Conservation (phyloP, 2,888 invertebrate genomes). For the Mesorhabditis sp. region DNA sequence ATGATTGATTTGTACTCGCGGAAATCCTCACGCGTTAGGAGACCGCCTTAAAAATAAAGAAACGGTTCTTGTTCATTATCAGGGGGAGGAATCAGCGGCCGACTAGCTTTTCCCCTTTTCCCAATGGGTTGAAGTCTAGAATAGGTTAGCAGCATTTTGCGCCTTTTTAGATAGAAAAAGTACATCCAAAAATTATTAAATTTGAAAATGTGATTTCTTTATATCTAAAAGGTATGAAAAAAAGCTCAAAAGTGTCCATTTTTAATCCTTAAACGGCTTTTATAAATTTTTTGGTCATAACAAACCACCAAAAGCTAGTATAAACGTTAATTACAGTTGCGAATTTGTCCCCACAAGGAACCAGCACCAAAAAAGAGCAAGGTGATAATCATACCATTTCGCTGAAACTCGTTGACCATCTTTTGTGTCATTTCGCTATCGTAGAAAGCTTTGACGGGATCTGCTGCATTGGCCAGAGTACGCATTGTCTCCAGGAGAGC, state of each 20-base stretch:
- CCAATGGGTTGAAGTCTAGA: no score
- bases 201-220: no score
- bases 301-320: neutral
- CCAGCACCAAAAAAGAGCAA: neutral
- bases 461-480: constrained; percentile 37
- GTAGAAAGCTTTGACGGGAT: constrained; percentile 49
- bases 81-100: no score
- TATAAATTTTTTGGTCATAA: neutral
- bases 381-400: constrained; percentile 27
- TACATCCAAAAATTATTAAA: no score
- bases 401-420: constrained; percentile 44
- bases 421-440: constrained; percentile 33
- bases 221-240: no score
- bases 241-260: no score
- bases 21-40: constrained; percentile 49
- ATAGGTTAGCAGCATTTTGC: no score
- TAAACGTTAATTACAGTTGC: neutral
- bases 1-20: constrained; percentile 43
- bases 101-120: no score
- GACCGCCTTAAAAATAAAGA: constrained; percentile 20
- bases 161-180: no score
- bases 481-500: constrained; percentile 36
- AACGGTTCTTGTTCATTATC: no score
- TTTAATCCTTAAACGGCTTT: no score
- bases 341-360: neutral